Evolutionary conservation across 2,797 vertebrate genomes (phyloP), one percentile per base, ranked within the genome.

Genomic region (Phyllotis vaccarum): DNA sequence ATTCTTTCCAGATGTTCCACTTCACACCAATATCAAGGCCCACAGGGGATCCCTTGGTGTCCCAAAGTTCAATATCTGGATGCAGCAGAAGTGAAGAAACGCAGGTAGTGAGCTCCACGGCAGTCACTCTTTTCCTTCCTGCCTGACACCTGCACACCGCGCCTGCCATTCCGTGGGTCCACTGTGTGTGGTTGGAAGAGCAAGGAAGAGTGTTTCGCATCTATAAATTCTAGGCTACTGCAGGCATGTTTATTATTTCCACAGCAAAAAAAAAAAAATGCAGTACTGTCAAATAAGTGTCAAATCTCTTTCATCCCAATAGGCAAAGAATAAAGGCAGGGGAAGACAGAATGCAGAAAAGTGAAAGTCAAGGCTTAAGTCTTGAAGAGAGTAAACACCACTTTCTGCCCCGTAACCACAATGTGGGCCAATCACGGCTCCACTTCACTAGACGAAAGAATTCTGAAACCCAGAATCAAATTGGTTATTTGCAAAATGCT

Each of bases 401-500:
- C 72, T 64, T 79, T 81, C 86, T 64, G 49, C 17, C 62, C 52
- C 37, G 31, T 17, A 10, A 27, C 64, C 40, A 70, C 13, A 7
- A 83, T n/a, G 34, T 86, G 16, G 19, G 6, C 74, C 78, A 79
- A 31, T 49, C 75, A 52, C 46, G 75, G 74, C 52, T 46, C 70
- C 22, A 54, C 29, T 74, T 34, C 34, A 21, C 52, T 19, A 68
- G 46, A 37, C n/a, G 27, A 78, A 34, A 90, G 87, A 96, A 86
- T 75, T 83, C n/a, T 37, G 49, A 90, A 94, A 31, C 49, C 66
- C 54, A 49, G 27, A 43, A 85, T 46, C 76, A 87, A 70, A 76
- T 10, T 54, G 34, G 52, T 80, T 52, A 54, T 79, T 94, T 92
- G 75, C 34, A 87, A 91, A 94, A 94, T 87, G 52, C 76, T 96